Percentiles rank a stretch among this genome's conserved stretches.
These are phyloP conservation scores for Nysson spinosus DNA, from an alignment of 2,888 invertebrate species.

Conservation along the genomic window DNA sequence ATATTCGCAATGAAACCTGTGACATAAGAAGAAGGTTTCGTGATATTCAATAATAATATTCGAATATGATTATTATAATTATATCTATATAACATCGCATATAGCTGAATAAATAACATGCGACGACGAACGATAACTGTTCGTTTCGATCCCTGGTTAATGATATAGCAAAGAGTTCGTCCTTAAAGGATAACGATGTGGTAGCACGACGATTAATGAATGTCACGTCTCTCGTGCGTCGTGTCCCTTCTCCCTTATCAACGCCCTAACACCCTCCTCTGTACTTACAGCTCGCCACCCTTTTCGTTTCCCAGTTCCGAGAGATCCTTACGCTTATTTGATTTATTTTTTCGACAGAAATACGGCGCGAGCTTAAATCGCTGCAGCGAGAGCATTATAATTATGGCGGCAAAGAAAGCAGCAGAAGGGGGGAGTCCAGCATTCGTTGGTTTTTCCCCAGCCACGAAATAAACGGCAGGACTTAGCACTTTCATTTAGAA, in stretches of 20 bases:
- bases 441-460: too few species aligned
- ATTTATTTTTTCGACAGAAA: constrained; percentile 5
- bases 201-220: constrained; percentile 57
- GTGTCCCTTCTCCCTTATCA: constrained; percentile 37
- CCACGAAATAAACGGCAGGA: too few species aligned
- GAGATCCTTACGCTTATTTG: constrained; percentile 1
- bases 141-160: constrained; percentile 53
- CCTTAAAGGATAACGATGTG: constrained; percentile 50
- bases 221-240: constrained; percentile 37
- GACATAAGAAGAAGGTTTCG: too few species aligned
- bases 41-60: too few species aligned
- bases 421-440: not conserved
- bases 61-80: too few species aligned
- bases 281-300: constrained; percentile 12
- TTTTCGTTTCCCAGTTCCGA: not conserved
- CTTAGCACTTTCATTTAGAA: too few species aligned
- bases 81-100: too few species aligned
- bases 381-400: too few species aligned
- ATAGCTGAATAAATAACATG: too few species aligned
- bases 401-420: not conserved
- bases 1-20: too few species aligned
- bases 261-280: constrained; percentile 34
- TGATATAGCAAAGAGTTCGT: constrained; percentile 54
- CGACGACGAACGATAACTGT: too few species aligned
- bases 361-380: too few species aligned